A percentile compares a stretch with the other conserved stretches of the same genome.
Conservation (phyloP, 2,797 vertebrate genomes). For the Gymnopithys bicolor region DNA sequence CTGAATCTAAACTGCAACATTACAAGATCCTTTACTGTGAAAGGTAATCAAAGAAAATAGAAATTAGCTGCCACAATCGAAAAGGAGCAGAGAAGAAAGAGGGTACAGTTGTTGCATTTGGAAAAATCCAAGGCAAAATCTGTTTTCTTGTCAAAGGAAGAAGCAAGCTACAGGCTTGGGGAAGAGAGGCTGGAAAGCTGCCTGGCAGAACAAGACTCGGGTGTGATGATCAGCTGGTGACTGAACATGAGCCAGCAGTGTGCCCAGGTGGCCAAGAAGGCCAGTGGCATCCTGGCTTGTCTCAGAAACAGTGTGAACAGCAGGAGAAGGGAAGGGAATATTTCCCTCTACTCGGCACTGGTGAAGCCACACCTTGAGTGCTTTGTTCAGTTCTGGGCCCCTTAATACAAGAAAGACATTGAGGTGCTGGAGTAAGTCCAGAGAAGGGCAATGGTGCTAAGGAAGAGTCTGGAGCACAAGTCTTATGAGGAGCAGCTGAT, state of each 20-base stretch:
- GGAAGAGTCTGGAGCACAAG: background rate
- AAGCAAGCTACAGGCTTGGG: background rate
- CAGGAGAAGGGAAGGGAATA: background rate
- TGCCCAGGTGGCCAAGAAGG: background rate
- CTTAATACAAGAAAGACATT: background rate
- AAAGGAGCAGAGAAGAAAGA: background rate
- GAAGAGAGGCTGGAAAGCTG: background rate
- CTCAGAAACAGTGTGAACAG: background rate
- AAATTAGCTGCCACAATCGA: background rate
- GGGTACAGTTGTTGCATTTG: background rate
- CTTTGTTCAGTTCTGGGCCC: background rate
- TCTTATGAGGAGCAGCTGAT: background rate
- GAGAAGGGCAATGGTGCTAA: background rate
- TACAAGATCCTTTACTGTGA: background rate
- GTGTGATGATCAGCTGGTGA: fast-evolving
- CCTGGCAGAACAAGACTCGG: fast-evolving
- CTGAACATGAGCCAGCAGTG: background rate
- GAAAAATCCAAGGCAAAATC: background rate
- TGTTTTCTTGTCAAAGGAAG: background rate
- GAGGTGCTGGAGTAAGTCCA: fast-evolving
- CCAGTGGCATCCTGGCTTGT: background rate
- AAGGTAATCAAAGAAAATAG: background rate
- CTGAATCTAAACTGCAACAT: background rate
- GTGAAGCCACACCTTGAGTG: background rate
- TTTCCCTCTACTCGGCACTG: too few species aligned